Conservation (phyloP, 2,113 vertebrate genomes). For the Entomyzon cyanotis region DNA sequence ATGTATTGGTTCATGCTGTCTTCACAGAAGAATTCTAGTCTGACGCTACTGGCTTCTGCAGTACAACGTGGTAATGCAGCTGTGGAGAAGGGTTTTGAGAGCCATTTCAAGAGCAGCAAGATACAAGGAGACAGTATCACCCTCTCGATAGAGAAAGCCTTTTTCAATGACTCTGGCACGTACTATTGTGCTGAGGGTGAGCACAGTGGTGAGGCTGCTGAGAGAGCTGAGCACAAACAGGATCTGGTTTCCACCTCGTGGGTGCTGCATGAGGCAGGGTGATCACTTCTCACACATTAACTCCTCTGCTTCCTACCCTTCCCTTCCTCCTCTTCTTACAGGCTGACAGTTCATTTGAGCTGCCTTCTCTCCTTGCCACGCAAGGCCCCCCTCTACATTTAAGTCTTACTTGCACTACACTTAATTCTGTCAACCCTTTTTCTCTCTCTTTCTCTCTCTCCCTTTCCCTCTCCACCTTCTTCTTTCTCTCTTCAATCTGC, state of each 20-base stretch:
- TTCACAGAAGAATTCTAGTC: not conserved
- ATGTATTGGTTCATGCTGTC: not conserved
- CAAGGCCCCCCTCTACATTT: not conserved
- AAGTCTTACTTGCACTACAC: not conserved
- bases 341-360: not conserved
- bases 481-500: not conserved
- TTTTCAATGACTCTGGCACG: not conserved
- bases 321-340: not conserved
- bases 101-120: not conserved
- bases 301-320: not conserved
- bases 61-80: rapidly evolving
- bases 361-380: not conserved
- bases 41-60: not conserved
- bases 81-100: not conserved
- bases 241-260: not conserved
- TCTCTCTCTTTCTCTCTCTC: not conserved
- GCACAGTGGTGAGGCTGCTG: not conserved
- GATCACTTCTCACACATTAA: not conserved
- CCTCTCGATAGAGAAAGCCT: not conserved
- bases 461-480: not conserved
- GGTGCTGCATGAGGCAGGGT: not conserved
- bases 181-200: not conserved
- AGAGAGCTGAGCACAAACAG: not conserved
- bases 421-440: not conserved
- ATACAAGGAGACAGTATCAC: not conserved